Evolutionary conservation across 2,888 invertebrate genomes (phyloP), one percentile per base, ranked within the genome.

Genomic region (Parnassius mnemosyne): DNA sequence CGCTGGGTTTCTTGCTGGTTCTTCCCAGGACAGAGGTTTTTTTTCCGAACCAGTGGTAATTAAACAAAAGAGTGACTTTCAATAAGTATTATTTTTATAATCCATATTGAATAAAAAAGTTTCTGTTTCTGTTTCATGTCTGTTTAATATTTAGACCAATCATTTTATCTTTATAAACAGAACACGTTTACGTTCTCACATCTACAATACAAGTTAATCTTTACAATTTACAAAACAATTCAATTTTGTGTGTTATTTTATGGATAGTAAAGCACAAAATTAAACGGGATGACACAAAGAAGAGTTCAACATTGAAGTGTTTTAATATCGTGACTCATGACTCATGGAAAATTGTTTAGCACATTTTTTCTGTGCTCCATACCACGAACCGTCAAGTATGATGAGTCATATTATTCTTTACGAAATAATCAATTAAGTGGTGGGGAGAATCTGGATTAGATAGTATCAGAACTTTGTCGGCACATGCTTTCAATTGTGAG

Each of bases 351-450:
- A 81, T 81, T 81, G 82, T 84, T 83, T 81, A 75, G 78, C 76
- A 80, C 75, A 81, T 80, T 78, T 84, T 54, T 80, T 81, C 34
- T 79, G 74, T 78, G 76, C 78, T 75, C 72, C 71, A 73, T 80
- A 75, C 77, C 76, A 71, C 72, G 72, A 73, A 79, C 79, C 80
- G 81, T 84, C 81, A 83, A 82, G 80, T 84, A 83, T 85, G 89
- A 85, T 84, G 83, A 87, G 83, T 83, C 85, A 78, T 84, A 83
- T 84, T 86, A 86, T 87, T 87, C 86, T 85, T 85, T 85, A 88
- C 80, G 83, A 84, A 89, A 87, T 88, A 89, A 90, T 89, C 89
- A 89, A 89, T 89, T 88, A 87, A 85, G 80, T 81, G 83, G 86
- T 81, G 81, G 82, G 79, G 82, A 80, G 81, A 85, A 89, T 89